Conservation (phyloP, 2,797 vertebrate species). For the Huso huso region DNA sequence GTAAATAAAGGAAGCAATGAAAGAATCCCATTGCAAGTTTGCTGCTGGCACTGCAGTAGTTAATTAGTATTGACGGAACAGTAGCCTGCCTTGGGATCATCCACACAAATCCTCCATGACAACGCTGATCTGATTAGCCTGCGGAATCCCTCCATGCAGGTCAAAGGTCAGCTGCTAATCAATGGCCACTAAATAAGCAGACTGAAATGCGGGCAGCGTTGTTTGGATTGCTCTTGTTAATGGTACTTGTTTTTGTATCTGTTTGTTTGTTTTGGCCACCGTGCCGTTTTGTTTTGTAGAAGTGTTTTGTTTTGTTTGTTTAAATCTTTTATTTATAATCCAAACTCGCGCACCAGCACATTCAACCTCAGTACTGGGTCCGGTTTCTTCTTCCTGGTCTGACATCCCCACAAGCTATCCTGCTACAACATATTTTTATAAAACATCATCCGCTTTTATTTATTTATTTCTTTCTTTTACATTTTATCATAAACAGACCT, state of each 20-base stretch:
- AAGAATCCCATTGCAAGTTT: constrained; percentile 18
- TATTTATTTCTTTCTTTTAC: no score
- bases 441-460: no score
- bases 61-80: constrained; percentile 42
- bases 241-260: background rate
- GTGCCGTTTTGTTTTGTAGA: no score
- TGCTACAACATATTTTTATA: no score
- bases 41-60: constrained; percentile 28
- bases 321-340: no score
- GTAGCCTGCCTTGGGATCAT: constrained; percentile 31
- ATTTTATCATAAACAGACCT: no score
- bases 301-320: no score
- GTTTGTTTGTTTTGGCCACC: no score
- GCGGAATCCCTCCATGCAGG: constrained; percentile 26
- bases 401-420: no score
- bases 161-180: constrained; percentile 39
- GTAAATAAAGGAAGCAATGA: constrained; percentile 7
- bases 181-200: constrained; percentile 31
- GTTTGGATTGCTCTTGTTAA: constrained; percentile 22
- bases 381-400: no score
- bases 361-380: no score
- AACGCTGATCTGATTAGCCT: constrained; percentile 34
- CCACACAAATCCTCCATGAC: constrained; percentile 38
- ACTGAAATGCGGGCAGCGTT: constrained; percentile 13
- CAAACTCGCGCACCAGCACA: no score